Conservation (phyloP, 2,113 vertebrate genomes). For the Eolophus roseicapilla region DNA sequence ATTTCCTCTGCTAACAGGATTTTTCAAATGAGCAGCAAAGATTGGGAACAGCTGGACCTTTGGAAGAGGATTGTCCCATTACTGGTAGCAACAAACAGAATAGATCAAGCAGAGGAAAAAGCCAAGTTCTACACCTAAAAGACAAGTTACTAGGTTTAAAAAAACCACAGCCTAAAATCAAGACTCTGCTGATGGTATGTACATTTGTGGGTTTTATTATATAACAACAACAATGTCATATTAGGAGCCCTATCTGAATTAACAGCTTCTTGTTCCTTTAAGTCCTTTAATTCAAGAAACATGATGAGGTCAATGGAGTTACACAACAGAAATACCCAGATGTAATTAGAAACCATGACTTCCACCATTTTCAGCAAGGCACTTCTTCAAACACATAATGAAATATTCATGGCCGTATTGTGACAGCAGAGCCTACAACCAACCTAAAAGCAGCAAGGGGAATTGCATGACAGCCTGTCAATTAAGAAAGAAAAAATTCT, state of each 20-base stretch:
- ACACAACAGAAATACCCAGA: not conserved
- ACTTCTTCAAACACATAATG: not conserved
- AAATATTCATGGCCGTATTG: constrained; percentile 2
- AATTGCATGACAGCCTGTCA: not conserved
- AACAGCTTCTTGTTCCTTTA: not conserved
- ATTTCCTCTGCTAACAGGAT: not conserved
- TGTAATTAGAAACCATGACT: not conserved
- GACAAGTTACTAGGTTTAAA: not conserved
- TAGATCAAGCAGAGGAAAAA: not conserved
- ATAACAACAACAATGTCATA: not conserved
- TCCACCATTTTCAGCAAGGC: not conserved
- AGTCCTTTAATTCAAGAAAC: not conserved
- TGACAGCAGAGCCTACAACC: not conserved
- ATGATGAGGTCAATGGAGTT: not conserved
- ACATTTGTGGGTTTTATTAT: not conserved
- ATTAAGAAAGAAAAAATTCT: not conserved
- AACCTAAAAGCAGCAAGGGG: not conserved
- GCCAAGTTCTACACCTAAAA: not conserved
- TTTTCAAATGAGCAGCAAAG: constrained; percentile 4
- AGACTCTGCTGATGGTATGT: not conserved
- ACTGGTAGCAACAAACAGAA: not conserved
- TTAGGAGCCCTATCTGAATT: not conserved
- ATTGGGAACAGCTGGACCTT: not conserved
- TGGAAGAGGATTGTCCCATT: not conserved
- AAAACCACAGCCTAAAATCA: not conserved